Conservation (phyloP, 2,113 vertebrate species). For the Rhinoptilus africanus region DNA sequence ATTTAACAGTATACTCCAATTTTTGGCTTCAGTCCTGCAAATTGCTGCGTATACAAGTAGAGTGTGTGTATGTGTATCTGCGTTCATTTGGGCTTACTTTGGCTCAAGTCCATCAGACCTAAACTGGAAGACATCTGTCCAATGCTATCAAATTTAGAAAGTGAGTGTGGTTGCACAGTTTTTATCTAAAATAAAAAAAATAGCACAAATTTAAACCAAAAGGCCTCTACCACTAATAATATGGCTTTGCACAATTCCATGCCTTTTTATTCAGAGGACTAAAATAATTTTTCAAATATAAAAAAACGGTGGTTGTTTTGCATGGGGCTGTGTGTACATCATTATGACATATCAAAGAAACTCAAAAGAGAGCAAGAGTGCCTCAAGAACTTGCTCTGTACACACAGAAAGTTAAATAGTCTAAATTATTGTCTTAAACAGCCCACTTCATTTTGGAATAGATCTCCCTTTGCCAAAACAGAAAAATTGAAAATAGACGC, state of each 20-base stretch:
- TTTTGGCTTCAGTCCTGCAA: not conserved
- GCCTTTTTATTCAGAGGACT: not conserved
- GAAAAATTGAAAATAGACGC: not conserved
- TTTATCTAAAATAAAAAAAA: not conserved
- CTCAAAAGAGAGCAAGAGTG: not conserved
- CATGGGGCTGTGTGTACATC: not conserved
- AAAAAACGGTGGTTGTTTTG: not conserved
- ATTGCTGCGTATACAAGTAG: not conserved
- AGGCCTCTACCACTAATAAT: not conserved
- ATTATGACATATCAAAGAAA: not conserved
- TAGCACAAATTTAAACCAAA: not conserved
- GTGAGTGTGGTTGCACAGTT: not conserved
- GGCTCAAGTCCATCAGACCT: accelerated
- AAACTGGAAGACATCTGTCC: not conserved
- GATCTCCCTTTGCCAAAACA: not conserved
- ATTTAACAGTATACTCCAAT: not conserved
- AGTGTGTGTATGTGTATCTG: no score
- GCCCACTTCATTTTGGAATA: not conserved
- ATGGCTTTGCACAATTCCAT: not conserved
- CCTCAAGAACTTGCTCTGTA: not conserved
- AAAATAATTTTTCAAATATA: not conserved
- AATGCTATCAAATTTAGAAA: not conserved
- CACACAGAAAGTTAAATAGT: not conserved
- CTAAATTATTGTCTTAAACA: not conserved
- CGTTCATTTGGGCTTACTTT: not conserved